phyloP scores from a whole-genome alignment of 2,888 invertebrate genomes.

The Cerastis leucographa region DNA sequence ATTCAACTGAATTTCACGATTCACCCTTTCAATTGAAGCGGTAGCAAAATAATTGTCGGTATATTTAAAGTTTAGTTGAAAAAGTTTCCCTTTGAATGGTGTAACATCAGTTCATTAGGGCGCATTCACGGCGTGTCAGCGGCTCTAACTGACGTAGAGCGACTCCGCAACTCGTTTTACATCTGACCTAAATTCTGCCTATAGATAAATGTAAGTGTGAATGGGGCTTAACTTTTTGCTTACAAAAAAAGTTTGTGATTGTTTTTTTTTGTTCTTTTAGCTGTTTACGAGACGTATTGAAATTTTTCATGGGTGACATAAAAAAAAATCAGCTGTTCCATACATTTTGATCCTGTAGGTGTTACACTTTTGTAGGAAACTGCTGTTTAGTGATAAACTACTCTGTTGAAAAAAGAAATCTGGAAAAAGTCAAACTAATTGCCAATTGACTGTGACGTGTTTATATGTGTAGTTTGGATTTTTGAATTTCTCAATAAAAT shows the following conservation, averaged over 20 bases:
- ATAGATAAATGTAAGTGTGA: constrained; percentile 50
- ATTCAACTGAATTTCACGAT: constrained; percentile 19
- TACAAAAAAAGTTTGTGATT: constrained; percentile 38
- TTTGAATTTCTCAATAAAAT: background rate
- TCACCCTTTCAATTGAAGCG: constrained; percentile 42
- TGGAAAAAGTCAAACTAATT: background rate
- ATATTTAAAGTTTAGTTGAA: constrained; percentile 71
- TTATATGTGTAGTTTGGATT: background rate
- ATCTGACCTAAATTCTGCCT: constrained; percentile 79
- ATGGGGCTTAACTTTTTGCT: constrained; percentile 47
- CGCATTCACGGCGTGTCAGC: constrained; percentile 80
- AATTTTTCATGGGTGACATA: too few species aligned
- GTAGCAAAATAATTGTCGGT: constrained; percentile 64
- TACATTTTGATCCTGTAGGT: too few species aligned
- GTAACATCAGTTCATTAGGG: constrained; percentile 85
- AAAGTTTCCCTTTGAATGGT: constrained; percentile 77
- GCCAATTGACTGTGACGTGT: background rate
- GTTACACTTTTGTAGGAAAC: too few species aligned
- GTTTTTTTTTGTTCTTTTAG: constrained; percentile 29
- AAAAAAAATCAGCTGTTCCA: too few species aligned
- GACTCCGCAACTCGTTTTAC: constrained; percentile 79
- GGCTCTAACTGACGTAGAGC: constrained; percentile 70
- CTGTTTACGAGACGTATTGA: too few species aligned
- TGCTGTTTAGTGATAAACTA: too few species aligned
- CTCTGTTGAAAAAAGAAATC: too few species aligned